Evolutionary conservation across 2,797 vertebrate species (phyloP).

Genomic region (Ispidina lecontei): DNA sequence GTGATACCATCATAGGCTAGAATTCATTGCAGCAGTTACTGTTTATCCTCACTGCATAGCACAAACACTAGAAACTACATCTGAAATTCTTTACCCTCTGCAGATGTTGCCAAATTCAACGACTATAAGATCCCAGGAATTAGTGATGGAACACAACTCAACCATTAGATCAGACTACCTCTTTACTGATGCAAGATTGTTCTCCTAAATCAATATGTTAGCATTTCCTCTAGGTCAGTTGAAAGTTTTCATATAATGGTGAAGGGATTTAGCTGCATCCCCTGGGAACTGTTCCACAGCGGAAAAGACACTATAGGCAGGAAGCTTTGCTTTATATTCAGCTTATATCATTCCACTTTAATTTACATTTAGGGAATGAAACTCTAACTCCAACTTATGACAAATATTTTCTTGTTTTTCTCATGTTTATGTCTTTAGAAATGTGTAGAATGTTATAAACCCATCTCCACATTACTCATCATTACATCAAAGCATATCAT

Average conservation of each 20-base stretch:
- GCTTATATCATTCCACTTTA: neutral
- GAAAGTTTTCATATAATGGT: constrained; percentile 4
- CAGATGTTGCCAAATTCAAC: neutral
- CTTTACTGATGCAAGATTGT: neutral
- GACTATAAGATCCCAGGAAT: neutral
- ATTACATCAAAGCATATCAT: constrained; percentile 28
- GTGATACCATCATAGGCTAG: neutral
- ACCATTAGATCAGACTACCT: neutral
- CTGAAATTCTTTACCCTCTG: neutral
- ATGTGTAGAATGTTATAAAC: constrained; percentile 1
- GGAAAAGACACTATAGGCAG: neutral
- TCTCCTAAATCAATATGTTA: constrained; percentile 40
- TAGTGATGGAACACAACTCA: neutral
- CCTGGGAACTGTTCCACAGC: neutral
- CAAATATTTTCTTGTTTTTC: constrained; percentile 30
- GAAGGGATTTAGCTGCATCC: constrained; percentile 7
- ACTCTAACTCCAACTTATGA: neutral
- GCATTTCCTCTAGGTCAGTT: constrained; percentile 14
- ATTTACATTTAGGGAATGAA: neutral
- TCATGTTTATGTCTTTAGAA: constrained; percentile 19
- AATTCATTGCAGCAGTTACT: neutral
- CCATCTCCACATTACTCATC: neutral
- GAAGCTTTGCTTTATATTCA: constrained; percentile 11
- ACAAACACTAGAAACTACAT: neutral
- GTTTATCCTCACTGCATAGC: neutral